Conservation (phyloP, 2,113 vertebrate genomes). For the Phocoena sinus region DNA sequence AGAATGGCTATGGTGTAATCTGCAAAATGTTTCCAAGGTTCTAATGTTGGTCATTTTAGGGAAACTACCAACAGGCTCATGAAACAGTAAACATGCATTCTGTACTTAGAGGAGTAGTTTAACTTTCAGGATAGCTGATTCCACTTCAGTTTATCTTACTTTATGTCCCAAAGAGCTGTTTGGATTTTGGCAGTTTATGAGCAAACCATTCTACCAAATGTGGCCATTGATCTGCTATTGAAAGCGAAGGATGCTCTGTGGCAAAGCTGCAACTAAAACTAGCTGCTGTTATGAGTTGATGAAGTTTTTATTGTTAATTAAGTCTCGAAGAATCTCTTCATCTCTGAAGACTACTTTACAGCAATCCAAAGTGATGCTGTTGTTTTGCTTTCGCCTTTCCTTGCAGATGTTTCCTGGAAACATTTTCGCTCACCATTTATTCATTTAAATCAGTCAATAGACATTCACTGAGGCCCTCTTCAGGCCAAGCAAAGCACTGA, state of each 20-base stretch:
- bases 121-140: slow-evolving; percentile 61
- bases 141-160: slow-evolving; percentile 66
- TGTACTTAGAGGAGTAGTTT: slow-evolving; percentile 49
- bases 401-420: not conserved
- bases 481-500: too few relatives aligned
- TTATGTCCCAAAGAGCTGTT: slow-evolving; percentile 28
- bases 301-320: slow-evolving; percentile 73
- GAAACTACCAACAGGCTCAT: slow-evolving; percentile 46
- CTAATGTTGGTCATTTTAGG: slow-evolving; percentile 56
- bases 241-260: slow-evolving; percentile 7
- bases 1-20: slow-evolving; percentile 24
- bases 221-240: slow-evolving; percentile 15
- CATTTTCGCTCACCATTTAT: not conserved
- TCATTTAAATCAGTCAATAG: not conserved
- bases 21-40: slow-evolving; percentile 50
- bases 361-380: slow-evolving; percentile 14
- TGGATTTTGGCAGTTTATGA: slow-evolving; percentile 50
- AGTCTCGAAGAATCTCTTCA: slow-evolving; percentile 46
- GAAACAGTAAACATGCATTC: slow-evolving; percentile 49
- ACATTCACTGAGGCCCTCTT: not conserved
- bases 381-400: not conserved
- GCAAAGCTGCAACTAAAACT: not conserved
- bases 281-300: slow-evolving; percentile 21
- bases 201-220: slow-evolving; percentile 51
- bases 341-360: not conserved